Percentiles rank a stretch among this genome's conserved stretches.
phyloP scores from a whole-genome alignment of 2,113 vertebrate genomes.

The Pithys albifrons region DNA sequence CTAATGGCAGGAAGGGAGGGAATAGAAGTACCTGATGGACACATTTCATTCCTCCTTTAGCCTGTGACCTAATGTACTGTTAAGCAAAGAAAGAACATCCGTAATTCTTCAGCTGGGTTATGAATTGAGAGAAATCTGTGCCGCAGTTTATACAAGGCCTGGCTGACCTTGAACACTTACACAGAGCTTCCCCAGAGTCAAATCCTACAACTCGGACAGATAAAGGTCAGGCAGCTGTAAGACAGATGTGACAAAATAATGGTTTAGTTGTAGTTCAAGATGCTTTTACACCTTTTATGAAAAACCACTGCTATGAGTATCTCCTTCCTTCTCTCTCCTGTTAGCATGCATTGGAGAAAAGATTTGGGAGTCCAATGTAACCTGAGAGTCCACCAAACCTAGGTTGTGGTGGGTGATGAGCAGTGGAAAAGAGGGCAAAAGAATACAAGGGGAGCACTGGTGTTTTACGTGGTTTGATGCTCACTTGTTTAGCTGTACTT shows the following conservation, averaged over 20 bases:
- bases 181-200: not conserved
- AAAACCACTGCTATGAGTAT: not conserved
- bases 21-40: constrained; percentile 10
- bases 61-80: not conserved
- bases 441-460: not conserved
- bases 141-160: not conserved
- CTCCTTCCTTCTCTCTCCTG: not conserved
- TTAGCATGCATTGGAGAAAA: not conserved
- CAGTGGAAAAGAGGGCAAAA: not conserved
- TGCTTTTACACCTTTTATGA: not conserved
- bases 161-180: not conserved
- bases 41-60: constrained; percentile 27
- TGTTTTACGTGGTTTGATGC: not conserved
- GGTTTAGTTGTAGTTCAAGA: not conserved
- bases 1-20: constrained; percentile 52
- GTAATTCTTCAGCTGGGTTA: not conserved
- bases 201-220: not conserved
- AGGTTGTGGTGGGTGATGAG: not conserved
- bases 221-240: not conserved
- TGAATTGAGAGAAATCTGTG: not conserved
- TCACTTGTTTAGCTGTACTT: not conserved
- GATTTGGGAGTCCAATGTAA: not conserved
- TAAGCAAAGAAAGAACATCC: not conserved
- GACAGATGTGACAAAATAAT: not conserved
- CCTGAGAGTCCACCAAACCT: not conserved